phyloP scores from a whole-genome alignment of 2,888 invertebrate genomes.

The Caradrina clavipalpis region DNA sequence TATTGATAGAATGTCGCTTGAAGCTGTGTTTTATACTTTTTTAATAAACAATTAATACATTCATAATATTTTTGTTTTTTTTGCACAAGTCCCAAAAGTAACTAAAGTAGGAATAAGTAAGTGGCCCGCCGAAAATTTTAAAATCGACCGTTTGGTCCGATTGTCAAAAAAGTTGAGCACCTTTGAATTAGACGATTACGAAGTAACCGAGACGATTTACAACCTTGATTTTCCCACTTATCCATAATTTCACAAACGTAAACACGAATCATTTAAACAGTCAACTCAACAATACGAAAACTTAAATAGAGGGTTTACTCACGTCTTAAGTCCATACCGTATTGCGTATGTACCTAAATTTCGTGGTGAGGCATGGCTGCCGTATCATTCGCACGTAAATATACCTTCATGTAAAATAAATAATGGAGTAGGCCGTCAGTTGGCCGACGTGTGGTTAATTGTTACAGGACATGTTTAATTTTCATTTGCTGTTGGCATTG shows the following conservation, averaged over 20 bases:
- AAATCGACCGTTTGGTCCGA: too few relatives aligned
- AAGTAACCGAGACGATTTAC: background rate
- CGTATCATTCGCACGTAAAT: constrained; percentile 26
- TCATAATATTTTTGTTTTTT: too few relatives aligned
- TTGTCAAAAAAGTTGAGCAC: too few relatives aligned
- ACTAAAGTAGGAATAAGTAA: too few relatives aligned
- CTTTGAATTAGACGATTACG: background rate
- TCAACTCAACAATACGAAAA: constrained; percentile 1
- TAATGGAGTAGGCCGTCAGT: constrained; percentile 56
- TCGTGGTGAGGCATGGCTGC: constrained; percentile 15
- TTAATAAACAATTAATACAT: too few relatives aligned
- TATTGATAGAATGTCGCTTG: too few relatives aligned
- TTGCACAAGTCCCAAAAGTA: too few relatives aligned
- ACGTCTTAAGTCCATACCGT: background rate
- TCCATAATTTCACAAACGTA: background rate
- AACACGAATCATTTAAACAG: background rate
- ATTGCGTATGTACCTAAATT: constrained; percentile 11
- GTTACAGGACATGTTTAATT: constrained; percentile 67
- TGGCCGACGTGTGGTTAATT: constrained; percentile 65
- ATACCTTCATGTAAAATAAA: constrained; percentile 55
- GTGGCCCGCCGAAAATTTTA: too few relatives aligned
- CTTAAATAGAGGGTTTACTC: constrained; percentile 5
- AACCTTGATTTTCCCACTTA: background rate
- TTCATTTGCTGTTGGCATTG: constrained; percentile 62
- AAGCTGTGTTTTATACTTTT: too few relatives aligned